Evolutionary conservation across 2,797 vertebrate species (phyloP).

Genomic region (Todus mexicanus): DNA sequence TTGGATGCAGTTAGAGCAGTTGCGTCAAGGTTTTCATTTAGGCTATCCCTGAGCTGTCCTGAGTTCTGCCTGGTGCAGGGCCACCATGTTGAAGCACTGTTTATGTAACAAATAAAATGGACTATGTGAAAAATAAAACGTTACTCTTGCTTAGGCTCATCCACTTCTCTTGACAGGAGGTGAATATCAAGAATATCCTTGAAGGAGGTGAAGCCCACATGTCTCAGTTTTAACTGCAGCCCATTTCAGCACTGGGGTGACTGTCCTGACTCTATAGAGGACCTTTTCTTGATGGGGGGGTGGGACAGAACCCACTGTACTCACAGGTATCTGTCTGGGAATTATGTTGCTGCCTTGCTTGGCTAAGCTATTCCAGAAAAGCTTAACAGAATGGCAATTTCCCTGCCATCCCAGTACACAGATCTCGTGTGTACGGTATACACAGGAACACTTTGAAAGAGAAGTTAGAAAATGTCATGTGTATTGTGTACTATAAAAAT

Average conservation of each 20-base stretch:
- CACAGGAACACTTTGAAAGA: slow-evolving; percentile 58
- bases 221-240: background rate
- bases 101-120: background rate
- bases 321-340: background rate
- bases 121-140: background rate
- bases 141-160: background rate
- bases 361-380: slow-evolving; percentile 45
- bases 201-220: background rate
- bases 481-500: slow-evolving; percentile 62
- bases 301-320: background rate
- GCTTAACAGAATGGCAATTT: slow-evolving; percentile 38
- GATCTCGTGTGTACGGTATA: slow-evolving; percentile 26
- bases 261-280: background rate
- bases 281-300: background rate
- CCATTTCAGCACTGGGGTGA: background rate
- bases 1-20: background rate
- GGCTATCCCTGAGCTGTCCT: background rate
- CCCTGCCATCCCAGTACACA: slow-evolving; percentile 47
- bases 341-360: background rate
- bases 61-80: background rate
- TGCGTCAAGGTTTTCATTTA: background rate
- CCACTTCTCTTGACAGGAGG: background rate
- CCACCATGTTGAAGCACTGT: rapidly evolving
- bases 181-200: background rate
- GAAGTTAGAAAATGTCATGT: slow-evolving; percentile 48